Percentiles rank a stretch among this genome's conserved stretches.
Conservation (phyloP, 2,113 vertebrate species). For the Cervus canadensis region DNA sequence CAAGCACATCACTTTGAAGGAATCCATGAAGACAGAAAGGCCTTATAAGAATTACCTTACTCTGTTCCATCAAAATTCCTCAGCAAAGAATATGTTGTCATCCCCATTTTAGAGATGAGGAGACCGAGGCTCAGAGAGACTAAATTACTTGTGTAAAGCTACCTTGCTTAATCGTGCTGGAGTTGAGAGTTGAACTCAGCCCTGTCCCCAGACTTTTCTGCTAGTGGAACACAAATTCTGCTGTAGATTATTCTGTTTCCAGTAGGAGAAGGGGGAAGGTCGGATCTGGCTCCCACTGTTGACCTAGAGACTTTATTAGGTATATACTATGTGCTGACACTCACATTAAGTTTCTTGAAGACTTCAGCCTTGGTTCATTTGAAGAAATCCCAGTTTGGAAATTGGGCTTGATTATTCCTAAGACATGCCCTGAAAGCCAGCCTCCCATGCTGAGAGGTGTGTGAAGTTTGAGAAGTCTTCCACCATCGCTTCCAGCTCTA, state of each 20-base stretch:
- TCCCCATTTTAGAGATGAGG: neutral
- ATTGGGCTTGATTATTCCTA: neutral
- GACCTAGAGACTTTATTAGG: neutral
- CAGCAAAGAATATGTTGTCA: neutral
- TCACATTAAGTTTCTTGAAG: neutral
- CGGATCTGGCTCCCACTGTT: neutral
- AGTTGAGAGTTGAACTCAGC: neutral
- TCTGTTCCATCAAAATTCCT: neutral
- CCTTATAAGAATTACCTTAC: neutral
- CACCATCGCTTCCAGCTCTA: neutral
- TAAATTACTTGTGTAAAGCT: neutral
- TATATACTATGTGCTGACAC: neutral
- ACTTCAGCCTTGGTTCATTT: neutral
- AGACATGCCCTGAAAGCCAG: neutral
- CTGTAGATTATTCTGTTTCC: neutral
- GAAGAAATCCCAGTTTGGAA: neutral
- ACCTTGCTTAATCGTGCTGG: neutral
- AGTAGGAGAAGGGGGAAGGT: neutral
- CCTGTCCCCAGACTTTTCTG: neutral
- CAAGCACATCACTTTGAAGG: neutral
- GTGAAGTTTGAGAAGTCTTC: neutral
- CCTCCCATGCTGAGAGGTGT: neutral
- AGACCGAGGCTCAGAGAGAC: neutral
- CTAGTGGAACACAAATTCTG: neutral
- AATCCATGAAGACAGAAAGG: neutral